phyloP scores from a whole-genome alignment of 92 coral and sea anemone genomes.

The Paramuricea clavata region DNA sequence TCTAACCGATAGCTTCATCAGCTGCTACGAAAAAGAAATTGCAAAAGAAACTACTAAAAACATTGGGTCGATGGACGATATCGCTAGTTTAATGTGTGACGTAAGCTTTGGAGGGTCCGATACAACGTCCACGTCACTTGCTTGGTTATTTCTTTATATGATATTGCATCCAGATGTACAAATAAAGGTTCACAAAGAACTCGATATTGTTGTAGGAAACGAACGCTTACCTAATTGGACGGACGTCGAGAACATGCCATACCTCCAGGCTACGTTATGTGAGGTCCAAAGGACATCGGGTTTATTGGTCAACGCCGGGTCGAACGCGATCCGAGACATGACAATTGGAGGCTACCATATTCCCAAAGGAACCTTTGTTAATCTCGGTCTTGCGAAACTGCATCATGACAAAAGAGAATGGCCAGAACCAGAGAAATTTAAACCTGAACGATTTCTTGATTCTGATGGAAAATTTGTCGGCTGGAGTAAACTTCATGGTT shows the following conservation, averaged over 20 bases:
- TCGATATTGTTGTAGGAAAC: conserved; percentile 63
- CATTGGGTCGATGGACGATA: conserved; percentile 3
- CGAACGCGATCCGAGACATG: conserved; percentile 29
- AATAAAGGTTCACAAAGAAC: conserved; percentile 55
- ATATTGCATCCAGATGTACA: conserved; percentile 55
- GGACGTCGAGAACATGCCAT: neutral
- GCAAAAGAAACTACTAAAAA: neutral
- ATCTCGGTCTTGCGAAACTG: conserved; percentile 62
- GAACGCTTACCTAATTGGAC: conserved; percentile 50
- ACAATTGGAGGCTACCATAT: conserved; percentile 57
- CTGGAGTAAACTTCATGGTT: neutral
- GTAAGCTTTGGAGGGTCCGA: conserved; percentile 59
- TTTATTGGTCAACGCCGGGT: conserved; percentile 5
- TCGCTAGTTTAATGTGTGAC: neutral
- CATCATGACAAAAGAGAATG: conserved; percentile 66
- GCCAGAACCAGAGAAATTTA: too few species aligned
- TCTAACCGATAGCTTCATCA: conserved; percentile 61
- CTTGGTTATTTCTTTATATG: conserved; percentile 57
- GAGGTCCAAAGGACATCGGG: conserved; percentile 56
- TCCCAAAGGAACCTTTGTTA: too few species aligned
- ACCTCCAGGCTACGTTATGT: too few species aligned
- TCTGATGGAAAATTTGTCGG: conserved; percentile 56
- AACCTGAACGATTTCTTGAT: conserved; percentile 70
- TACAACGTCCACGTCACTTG: conserved; percentile 50
- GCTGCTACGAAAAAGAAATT: conserved; percentile 35